Evolutionary conservation across 2,888 invertebrate species (phyloP).

Genomic region (Linnaemya tessellans): DNA sequence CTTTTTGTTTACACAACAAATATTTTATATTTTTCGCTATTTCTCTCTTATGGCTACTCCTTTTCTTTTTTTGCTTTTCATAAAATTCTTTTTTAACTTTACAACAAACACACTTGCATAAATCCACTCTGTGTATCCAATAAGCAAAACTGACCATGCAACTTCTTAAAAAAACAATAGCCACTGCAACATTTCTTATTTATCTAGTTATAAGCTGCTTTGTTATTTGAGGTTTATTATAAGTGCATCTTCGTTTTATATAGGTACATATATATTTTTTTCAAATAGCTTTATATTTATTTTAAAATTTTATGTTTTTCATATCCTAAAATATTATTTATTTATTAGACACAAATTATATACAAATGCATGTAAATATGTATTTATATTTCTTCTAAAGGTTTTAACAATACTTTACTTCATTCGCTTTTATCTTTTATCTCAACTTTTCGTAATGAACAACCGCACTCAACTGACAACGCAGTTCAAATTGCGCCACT

Average conservation of each 20-base stretch:
- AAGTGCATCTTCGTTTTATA: slow-evolving; percentile 25
- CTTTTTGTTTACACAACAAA: slow-evolving; percentile 20
- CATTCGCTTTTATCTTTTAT: neutral
- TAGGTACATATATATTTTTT: slow-evolving; percentile 6
- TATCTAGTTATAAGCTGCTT: neutral
- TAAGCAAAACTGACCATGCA: slow-evolving; percentile 56
- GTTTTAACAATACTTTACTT: neutral
- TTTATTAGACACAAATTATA: neutral
- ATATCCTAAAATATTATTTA: neutral
- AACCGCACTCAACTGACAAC: slow-evolving; percentile 70
- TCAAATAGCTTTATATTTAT: neutral
- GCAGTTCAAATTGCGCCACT: slow-evolving; percentile 60
- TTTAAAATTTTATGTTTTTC: neutral
- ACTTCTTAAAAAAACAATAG: slow-evolving; percentile 52
- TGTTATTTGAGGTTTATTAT: neutral
- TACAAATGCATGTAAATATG: neutral
- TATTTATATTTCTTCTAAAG: neutral
- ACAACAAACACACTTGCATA: slow-evolving; percentile 23
- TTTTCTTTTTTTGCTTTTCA: slow-evolving; percentile 20
- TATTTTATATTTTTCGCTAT: neutral
- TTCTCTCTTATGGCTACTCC: neutral
- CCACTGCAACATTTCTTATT: neutral
- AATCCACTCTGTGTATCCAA: slow-evolving; percentile 41
- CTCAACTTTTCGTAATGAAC: slow-evolving; percentile 51
- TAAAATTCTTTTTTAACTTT: slow-evolving; percentile 51